Evolutionary conservation across 2,888 invertebrate genomes (phyloP), one percentile per base, ranked within the genome.

Genomic region (Campoplex capitator): DNA sequence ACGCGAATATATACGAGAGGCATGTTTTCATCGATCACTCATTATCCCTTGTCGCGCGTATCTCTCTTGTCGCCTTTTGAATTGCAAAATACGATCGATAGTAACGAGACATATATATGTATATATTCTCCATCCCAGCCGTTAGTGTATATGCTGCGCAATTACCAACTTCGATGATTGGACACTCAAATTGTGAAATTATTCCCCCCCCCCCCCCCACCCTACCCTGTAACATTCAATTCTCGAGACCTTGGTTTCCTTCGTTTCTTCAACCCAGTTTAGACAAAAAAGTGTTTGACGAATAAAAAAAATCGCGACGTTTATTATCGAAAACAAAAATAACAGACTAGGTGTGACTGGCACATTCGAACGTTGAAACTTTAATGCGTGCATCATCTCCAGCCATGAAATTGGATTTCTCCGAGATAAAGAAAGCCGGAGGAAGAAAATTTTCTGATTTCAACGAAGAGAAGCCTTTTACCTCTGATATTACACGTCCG

Each of bases 401-500:
- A 70, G 71, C 51, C 62, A 67, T 48, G 65, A 74, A 77, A 71
- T 83, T 77, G 71, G 77, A 65, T 77, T 68, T 74, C 73, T 74
- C 74, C 56, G 16, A 74, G 74, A 79, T 67, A 68, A 67, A 67
- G 67, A 75, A 42, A 56, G 28, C 16, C 48, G n/a, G 48, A 38
- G 56, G 9, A 79, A 65, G 56, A 80, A 80, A 81, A 56, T 71
- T 56, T 68, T 68, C 65, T 71, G 70, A 65, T 80, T 80, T 38
- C 45, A 54, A 75, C 80, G 62, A 84, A 84, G 80, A 71, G 80
- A 71, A 67, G 38, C 58, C 62, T 83, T 62, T 62, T 83, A 79
- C 79, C 86, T 86, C 79, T 83, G 83, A 76, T 80, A 86, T 86
- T 83, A 86, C 86, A 86, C 86, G 86, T 86, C 75, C 83, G 79